Base-by-base conservation (phyloP, 2,888 invertebrate species). In the Leucoma salicis region DNA sequence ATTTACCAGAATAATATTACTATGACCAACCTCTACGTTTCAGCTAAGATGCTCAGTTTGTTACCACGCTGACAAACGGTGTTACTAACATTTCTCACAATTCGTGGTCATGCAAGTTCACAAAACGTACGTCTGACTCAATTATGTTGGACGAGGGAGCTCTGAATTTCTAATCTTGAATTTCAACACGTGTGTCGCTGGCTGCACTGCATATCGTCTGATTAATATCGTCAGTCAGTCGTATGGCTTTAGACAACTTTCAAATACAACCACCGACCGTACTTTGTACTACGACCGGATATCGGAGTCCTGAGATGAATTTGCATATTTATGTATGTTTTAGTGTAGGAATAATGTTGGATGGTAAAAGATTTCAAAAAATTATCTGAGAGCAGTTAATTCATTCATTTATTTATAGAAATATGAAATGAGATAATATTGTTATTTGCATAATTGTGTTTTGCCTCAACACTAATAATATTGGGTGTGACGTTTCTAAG, bases 151-250 rank as follows among this genome's bases (percentile, higher is more conserved):
- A 74, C 71, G 72, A 69, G 67, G 62, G 64, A 53, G 66, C 63
- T 66, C 66, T 63, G 81, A 45, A 59, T 54, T 49, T 59, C 48
- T 54, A 59, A 59, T 59, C 54, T 54, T 46, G 68, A 74, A 81
- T 77, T 82, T 77, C 71, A 62, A 63, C 66, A 62, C 72, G 73
- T 78, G 73, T 77, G 69, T 63, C 62, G 21, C 21, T 21, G 31
- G 68, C 71, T 70, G 78, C 72, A 77, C 72, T 72, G 78, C 80
- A 83, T 79, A 78, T 78, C 76, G 71, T 73, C 70, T 81, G 85
- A 86, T 85, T 85, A 83, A 84, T 85, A 82, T 83, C 77, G 72
- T 60, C 59, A 51, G 55, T 56, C 57, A 62, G 53, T 64, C 57
- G 63, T 74, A 75, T 53, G 75, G 74, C 63, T 76, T 78, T 78